These are phyloP conservation scores for Manis javanica DNA, from an alignment of 2,797 vertebrate genomes.

Conservation along the genomic window DNA sequence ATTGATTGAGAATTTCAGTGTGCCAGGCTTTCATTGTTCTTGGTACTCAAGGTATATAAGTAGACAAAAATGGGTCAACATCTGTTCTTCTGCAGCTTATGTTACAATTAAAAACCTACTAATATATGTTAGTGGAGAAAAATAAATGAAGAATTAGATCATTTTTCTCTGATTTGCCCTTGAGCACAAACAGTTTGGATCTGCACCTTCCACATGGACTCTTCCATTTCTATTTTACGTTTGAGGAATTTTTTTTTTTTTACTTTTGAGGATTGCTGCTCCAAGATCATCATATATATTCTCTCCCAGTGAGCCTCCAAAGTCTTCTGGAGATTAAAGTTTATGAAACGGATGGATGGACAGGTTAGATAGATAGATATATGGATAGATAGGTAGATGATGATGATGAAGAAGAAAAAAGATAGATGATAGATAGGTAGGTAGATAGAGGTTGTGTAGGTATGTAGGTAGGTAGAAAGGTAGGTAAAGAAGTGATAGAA, in stretches of 20 bases:
- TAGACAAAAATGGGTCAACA: not conserved
- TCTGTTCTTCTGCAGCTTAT: not conserved
- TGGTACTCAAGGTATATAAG: not conserved
- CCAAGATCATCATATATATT: not conserved
- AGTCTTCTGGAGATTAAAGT: not conserved
- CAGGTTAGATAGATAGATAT: not conserved
- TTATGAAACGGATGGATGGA: not conserved
- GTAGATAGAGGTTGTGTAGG: not conserved
- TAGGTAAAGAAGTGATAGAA: not conserved
- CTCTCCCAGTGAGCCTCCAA: not conserved
- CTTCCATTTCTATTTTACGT: not conserved
- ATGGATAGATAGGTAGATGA: not conserved
- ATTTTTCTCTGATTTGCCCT: not conserved
- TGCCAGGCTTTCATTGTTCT: not conserved
- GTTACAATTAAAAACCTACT: not conserved
- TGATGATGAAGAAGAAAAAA: not conserved
- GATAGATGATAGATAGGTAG: not conserved
- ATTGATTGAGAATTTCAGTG: not conserved
- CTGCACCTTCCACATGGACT: not conserved
- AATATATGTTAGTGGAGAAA: not conserved
- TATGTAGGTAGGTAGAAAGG: not conserved
- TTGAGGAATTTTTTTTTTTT: not conserved
- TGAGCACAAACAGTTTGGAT: not conserved
- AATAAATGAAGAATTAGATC: not conserved
- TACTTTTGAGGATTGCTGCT: not conserved